Evolutionary conservation across 2,888 invertebrate genomes (phyloP).

Genomic region (Apodemia mormo): DNA sequence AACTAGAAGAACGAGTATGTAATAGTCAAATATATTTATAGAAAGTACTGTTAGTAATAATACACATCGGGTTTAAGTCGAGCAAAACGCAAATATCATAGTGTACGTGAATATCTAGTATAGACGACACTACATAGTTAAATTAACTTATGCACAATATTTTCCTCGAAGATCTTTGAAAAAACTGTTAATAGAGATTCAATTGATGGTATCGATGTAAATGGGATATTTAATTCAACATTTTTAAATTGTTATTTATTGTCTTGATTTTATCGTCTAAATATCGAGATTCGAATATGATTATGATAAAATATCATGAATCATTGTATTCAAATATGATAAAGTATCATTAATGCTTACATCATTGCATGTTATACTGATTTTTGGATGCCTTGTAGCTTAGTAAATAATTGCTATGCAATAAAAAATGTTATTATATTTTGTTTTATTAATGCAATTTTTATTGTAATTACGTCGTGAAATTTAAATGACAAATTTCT

Average conservation of each 20-base stretch:
- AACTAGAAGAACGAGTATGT: too few species aligned
- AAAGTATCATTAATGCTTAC: background rate
- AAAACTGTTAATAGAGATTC: background rate
- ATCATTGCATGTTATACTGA: background rate
- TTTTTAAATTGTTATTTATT: background rate
- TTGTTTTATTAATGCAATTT: background rate
- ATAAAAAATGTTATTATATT: background rate
- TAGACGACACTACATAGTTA: background rate
- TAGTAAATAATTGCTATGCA: slow-evolving; percentile 17
- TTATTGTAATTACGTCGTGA: background rate
- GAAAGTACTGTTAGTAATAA: too few species aligned
- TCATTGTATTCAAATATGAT: background rate
- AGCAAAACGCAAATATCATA: background rate
- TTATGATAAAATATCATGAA: background rate
- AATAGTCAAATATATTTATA: too few species aligned
- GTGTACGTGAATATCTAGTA: background rate
- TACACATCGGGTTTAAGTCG: too few species aligned
- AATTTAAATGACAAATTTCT: too few species aligned
- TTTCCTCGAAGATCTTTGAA: background rate
- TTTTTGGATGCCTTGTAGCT: slow-evolving; percentile 17
- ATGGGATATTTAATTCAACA: too few species aligned
- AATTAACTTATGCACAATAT: background rate
- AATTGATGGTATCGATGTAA: too few species aligned
- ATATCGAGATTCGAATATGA: background rate
- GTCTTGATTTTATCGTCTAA: background rate